Evolutionary conservation across 2,888 invertebrate species (phyloP).

Genomic region (Tetragnatha montana): DNA sequence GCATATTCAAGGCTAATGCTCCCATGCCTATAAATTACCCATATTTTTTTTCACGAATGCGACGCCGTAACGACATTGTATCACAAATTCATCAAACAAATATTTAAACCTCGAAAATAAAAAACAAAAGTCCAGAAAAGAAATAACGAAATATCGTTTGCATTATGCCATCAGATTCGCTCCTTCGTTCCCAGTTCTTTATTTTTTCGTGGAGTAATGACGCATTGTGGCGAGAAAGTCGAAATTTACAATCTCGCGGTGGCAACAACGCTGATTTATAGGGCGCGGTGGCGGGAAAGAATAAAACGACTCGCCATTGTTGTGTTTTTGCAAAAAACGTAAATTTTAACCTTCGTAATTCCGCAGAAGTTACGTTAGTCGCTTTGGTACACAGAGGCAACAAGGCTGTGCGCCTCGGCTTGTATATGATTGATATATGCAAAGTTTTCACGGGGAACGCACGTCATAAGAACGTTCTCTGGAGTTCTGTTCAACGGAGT

Average conservation of each 20-base stretch:
- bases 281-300: neutral
- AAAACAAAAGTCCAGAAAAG: neutral
- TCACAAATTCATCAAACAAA: neutral
- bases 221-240: slow-evolving; percentile 24
- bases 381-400: neutral
- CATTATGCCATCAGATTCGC: too few relatives aligned
- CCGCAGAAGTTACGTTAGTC: neutral
- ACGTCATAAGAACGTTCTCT: neutral
- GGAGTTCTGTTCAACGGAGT: too few relatives aligned
- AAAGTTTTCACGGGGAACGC: neutral
- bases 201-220: slow-evolving; percentile 7
- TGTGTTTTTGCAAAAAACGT: neutral
- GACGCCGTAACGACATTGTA: neutral
- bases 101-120: neutral
- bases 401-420: neutral
- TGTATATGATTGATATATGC: neutral
- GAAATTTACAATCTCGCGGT: slow-evolving; percentile 30
- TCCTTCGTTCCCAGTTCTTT: too few relatives aligned
- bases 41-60: neutral
- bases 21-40: neutral
- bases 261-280: neutral
- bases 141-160: too few relatives aligned
- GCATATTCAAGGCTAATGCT: neutral
- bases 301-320: neutral
- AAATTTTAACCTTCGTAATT: neutral